A percentile compares a stretch with the other conserved stretches of the same genome.
These are phyloP conservation scores for Intellagama lesueurii DNA, from an alignment of 2,797 vertebrate species.

Conservation along the genomic window DNA sequence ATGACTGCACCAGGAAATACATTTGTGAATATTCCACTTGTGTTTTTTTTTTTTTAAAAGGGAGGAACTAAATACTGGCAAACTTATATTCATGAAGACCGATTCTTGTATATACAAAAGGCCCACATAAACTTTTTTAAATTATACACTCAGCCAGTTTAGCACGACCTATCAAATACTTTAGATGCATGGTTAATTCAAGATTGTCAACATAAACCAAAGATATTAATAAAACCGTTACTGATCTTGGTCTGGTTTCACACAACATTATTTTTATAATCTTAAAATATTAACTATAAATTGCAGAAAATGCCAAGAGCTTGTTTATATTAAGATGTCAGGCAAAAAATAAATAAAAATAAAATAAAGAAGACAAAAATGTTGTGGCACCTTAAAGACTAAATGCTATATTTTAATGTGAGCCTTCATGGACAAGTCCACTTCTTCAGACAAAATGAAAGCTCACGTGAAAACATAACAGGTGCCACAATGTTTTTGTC, in stretches of 20 bases:
- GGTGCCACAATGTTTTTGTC: too few species aligned
- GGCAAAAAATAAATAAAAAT: background rate
- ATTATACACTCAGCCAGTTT: constrained; percentile 7
- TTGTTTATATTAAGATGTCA: background rate
- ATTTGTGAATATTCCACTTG: constrained; percentile 14
- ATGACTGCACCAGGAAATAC: constrained; percentile 61
- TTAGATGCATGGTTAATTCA: constrained; percentile 9
- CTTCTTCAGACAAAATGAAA: too few species aligned
- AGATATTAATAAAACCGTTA: background rate
- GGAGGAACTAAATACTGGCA: constrained; percentile 21
- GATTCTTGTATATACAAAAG: background rate
- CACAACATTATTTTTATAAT: background rate
- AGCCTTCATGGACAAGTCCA: too few species aligned
- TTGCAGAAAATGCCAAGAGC: background rate
- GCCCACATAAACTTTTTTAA: constrained; percentile 8
- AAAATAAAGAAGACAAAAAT: background rate
- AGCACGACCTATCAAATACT: constrained; percentile 28
- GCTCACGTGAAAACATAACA: too few species aligned
- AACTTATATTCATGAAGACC: background rate
- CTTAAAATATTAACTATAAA: background rate
- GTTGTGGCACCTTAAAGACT: too few species aligned
- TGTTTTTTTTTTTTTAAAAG: constrained; percentile 1
- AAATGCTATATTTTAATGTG: too few species aligned
- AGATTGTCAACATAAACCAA: constrained; percentile 11
- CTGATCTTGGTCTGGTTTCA: background rate